Conservation (phyloP, 2,888 invertebrate genomes). For the Coronaproctus castanopsis region DNA sequence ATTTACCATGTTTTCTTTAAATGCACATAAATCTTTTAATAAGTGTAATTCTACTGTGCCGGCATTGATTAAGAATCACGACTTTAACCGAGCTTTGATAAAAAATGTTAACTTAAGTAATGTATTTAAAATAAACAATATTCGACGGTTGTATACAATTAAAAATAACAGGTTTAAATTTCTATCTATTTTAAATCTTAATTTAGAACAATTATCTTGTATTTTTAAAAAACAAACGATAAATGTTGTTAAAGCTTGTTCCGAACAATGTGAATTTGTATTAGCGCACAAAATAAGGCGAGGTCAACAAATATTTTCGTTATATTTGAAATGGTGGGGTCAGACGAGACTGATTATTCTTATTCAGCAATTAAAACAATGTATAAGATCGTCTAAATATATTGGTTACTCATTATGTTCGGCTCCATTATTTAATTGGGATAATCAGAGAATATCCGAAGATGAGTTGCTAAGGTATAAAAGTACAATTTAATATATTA, state of each 20-base stretch:
- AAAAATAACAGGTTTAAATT: too few relatives aligned
- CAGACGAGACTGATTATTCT: slow-evolving; percentile 23
- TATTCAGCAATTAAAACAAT: slow-evolving; percentile 24
- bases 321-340: slow-evolving; percentile 42
- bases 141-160: too few relatives aligned
- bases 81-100: too few relatives aligned
- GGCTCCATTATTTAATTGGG: slow-evolving; percentile 35
- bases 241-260: slow-evolving; percentile 27
- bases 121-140: too few relatives aligned
- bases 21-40: too few relatives aligned
- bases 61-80: too few relatives aligned
- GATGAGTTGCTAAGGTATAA: slow-evolving; percentile 32
- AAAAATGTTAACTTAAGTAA: too few relatives aligned
- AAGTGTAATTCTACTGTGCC: too few relatives aligned
- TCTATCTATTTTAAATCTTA: too few relatives aligned
- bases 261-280: slow-evolving; percentile 23
- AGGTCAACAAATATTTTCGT: slow-evolving; percentile 39
- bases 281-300: slow-evolving; percentile 38
- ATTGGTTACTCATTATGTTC: neutral
- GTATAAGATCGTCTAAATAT: slow-evolving; percentile 26
- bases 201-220: slow-evolving; percentile 20
- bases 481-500: too few relatives aligned
- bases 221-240: slow-evolving; percentile 30
- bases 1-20: too few relatives aligned
- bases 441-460: slow-evolving; percentile 35